Evolutionary conservation across 2,797 vertebrate species (phyloP), one percentile per base, ranked within the genome.

Genomic region (Chromobotia macracanthus): DNA sequence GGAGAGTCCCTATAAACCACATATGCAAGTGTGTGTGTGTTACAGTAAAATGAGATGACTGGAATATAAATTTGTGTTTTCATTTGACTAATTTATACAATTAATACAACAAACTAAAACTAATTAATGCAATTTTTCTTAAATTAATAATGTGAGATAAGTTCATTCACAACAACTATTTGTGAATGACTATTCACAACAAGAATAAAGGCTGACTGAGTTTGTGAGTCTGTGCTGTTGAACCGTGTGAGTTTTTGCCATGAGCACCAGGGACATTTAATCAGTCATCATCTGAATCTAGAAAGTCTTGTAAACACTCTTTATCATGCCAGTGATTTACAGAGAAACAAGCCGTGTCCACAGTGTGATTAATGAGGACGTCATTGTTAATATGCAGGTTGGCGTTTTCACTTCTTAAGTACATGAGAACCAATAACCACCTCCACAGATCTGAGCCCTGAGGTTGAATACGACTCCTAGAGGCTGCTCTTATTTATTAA

Each of bases 361-460:
- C 10, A 58, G 6, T 11, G 60, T 51, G 68, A 72, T 81, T 77
- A 51, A 72, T n/a, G 16, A n/a, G 21, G 8, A 64, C 11, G 16
- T 12, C 1, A 9, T 21, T 66, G 56, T 77, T 77, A 82, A 82
- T 77, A 56, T 67, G 58, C 66, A 56, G 28, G 58, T 11, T 64
- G 67, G 25, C 48, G 65, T 55, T 41, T 53, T 61, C 9, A 1
- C 31, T 48, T 65, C 50, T 72, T 2, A 2, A 60, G 44, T 56
- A 53, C 25, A 2, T 61, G 28, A 60, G n/a, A 28, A 44, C 38
- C 31, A 53, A 61, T 53, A 82, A 82, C n/a, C 31, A 35, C 21
- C 44, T 77, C 18, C 11, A 60, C 28, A 72, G 19, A 71, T 60
- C 8, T 35, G 31, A 71, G 61, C 68, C 72, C 50, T 50, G 69